Percentiles rank a stretch among this genome's conserved stretches.
Conservation (phyloP, 2,888 invertebrate species). For the Bruchidius siliquastri region DNA sequence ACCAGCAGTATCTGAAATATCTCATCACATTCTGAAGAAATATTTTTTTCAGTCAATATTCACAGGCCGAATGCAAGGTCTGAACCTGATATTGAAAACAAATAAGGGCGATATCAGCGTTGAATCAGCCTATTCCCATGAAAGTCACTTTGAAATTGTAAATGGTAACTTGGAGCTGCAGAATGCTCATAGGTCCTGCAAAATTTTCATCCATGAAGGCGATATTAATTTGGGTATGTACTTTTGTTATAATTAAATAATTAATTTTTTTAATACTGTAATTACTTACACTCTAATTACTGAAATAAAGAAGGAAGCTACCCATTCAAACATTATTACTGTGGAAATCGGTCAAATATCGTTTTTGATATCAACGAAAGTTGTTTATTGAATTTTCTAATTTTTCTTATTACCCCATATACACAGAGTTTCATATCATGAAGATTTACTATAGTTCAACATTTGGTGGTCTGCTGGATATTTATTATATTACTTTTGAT, state of each 20-base stretch:
- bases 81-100: conserved; percentile 28
- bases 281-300: too few relatives aligned
- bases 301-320: too few relatives aligned
- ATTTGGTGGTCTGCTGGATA: too few relatives aligned
- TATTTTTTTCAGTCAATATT: conserved; percentile 32
- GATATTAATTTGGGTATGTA: conserved; percentile 32
- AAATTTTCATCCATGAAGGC: conserved; percentile 32
- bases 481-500: too few relatives aligned
- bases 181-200: conserved; percentile 37
- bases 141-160: conserved; percentile 31
- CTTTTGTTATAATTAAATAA: not conserved
- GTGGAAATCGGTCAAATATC: too few relatives aligned
- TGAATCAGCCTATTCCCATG: conserved; percentile 37
- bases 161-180: conserved; percentile 34
- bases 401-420: too few relatives aligned
- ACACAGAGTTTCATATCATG: too few relatives aligned
- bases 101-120: conserved; percentile 34
- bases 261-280: not conserved
- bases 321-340: too few relatives aligned
- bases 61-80: conserved; percentile 36
- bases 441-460: too few relatives aligned
- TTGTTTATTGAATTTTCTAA: too few relatives aligned
- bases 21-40: not conserved
- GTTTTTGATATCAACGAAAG: too few relatives aligned
- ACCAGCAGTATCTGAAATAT: not conserved